Evolutionary conservation across 1,140 invertebrate species (phyloP).

Genomic region (Eupristina koningsbergeri): DNA sequence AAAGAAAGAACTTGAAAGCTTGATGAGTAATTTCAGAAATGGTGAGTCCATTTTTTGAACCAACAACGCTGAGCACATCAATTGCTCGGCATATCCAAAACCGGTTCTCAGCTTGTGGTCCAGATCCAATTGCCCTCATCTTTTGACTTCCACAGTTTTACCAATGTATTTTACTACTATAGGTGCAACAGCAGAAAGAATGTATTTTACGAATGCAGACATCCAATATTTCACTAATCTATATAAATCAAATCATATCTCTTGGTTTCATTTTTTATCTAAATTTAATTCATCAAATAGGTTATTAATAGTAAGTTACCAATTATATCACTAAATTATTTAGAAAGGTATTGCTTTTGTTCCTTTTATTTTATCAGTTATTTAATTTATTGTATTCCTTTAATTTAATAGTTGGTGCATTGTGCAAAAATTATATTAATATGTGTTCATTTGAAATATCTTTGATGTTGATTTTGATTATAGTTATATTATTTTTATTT

Average conservation of each 20-base stretch:
- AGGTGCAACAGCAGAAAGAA: background rate
- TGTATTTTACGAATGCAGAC: background rate
- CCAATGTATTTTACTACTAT: background rate
- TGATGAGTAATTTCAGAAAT: constrained; percentile 22
- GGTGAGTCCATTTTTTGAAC: background rate
- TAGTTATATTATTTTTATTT: no score
- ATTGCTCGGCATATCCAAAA: constrained; percentile 39
- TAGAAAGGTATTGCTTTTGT: background rate
- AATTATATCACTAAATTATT: background rate
- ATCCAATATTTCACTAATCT: background rate
- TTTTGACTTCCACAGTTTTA: background rate
- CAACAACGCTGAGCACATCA: background rate
- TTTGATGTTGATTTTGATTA: background rate
- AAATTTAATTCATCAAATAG: background rate
- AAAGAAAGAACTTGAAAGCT: background rate
- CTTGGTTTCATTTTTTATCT: background rate
- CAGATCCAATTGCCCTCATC: constrained; percentile 23
- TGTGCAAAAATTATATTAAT: background rate
- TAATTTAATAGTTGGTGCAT: background rate
- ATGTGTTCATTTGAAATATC: background rate
- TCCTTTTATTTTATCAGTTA: no score
- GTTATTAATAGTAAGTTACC: background rate
- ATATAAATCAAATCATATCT: background rate
- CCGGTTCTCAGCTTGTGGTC: constrained; percentile 43
- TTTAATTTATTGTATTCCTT: background rate